Evolutionary conservation across 2,113 vertebrate species (phyloP).

Genomic region (Macroglossus sobrinus): DNA sequence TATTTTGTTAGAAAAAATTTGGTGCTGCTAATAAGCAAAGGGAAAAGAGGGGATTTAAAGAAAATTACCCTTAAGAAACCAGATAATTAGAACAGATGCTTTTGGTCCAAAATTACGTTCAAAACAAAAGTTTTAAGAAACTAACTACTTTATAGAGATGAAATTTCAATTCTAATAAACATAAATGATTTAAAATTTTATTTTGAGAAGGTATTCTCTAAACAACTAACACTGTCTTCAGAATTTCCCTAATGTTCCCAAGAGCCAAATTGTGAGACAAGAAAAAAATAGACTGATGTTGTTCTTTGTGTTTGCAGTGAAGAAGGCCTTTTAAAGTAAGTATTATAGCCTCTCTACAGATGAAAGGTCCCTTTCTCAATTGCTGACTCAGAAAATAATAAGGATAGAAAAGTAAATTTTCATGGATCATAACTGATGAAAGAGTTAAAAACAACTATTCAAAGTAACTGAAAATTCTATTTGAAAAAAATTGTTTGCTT

Average conservation of each 20-base stretch:
- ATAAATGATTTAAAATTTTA: neutral
- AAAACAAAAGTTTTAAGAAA: slow-evolving; percentile 28
- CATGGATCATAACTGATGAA: neutral
- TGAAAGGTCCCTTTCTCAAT: neutral
- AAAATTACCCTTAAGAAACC: slow-evolving; percentile 86
- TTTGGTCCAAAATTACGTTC: slow-evolving; percentile 30
- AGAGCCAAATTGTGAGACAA: neutral
- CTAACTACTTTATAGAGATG: neutral
- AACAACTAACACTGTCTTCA: neutral
- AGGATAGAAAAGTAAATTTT: neutral
- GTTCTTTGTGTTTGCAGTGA: neutral
- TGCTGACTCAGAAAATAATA: neutral
- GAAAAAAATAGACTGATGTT: neutral
- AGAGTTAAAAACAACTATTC: neutral
- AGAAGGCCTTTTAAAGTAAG: neutral
- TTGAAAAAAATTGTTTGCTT: slow-evolving; percentile 12
- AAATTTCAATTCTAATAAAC: slow-evolving; percentile 8
- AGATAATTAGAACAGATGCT: slow-evolving; percentile 76
- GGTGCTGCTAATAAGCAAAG: slow-evolving; percentile 77
- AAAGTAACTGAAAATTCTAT: neutral
- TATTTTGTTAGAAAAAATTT: slow-evolving; percentile 74
- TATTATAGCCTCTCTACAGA: neutral
- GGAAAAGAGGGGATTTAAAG: slow-evolving; percentile 71
- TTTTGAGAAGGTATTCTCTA: slow-evolving; percentile 43
- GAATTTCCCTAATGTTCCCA: slow-evolving; percentile 12